A percentile compares a stretch with the other conserved stretches of the same genome.
These are phyloP conservation scores for Tragelaphus scriptus DNA, from an alignment of 2,113 vertebrate species.

Conservation along the genomic window DNA sequence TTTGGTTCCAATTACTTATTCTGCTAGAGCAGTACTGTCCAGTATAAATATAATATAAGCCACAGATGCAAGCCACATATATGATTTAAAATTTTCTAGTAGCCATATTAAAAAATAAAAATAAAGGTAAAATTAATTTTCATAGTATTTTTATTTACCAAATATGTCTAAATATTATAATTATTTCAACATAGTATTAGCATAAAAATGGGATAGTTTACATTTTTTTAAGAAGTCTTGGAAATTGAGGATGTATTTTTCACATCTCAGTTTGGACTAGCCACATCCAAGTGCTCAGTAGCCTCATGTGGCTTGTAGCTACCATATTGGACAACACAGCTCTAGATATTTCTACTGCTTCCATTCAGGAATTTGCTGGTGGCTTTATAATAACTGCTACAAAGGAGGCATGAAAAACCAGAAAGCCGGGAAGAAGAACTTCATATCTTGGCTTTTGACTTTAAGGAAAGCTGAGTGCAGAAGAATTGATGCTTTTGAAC, in stretches of 20 bases:
- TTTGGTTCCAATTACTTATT: conserved; percentile 19
- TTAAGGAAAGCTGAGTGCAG: neutral
- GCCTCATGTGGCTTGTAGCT: neutral
- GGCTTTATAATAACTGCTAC: neutral
- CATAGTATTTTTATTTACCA: neutral
- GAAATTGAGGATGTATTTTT: neutral
- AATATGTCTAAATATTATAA: neutral
- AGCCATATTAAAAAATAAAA: neutral
- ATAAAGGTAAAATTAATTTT: conserved; percentile 23
- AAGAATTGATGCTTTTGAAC: neutral
- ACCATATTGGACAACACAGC: neutral
- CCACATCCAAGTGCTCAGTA: neutral
- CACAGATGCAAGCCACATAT: neutral
- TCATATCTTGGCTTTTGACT: neutral
- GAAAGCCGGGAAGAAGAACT: neutral
- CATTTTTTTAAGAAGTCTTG: neutral
- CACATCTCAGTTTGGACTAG: neutral
- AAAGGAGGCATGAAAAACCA: neutral
- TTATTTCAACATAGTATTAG: neutral
- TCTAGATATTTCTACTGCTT: neutral
- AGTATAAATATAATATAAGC: conserved; percentile 9
- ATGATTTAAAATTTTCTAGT: conserved; percentile 8
- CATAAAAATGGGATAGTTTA: neutral
- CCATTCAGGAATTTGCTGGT: neutral
- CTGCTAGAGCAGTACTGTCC: neutral